Conservation (phyloP, 2,113 vertebrate genomes). For the Chaetorhynchus papuensis region DNA sequence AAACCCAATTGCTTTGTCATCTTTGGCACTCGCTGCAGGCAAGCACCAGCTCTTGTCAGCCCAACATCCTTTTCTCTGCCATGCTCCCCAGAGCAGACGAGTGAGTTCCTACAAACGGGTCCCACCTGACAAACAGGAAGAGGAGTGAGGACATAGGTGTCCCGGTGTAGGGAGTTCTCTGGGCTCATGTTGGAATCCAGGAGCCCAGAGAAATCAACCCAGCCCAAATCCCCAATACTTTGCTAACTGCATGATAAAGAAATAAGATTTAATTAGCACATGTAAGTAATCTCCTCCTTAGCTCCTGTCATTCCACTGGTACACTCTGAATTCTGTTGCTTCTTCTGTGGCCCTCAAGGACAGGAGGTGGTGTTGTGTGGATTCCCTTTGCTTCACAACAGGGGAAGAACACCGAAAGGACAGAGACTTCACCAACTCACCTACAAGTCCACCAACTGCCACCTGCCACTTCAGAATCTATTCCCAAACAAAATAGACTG, state of each 20-base stretch:
- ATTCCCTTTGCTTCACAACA: not conserved
- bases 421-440: not conserved
- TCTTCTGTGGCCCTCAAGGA: not conserved
- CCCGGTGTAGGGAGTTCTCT: not conserved
- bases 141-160: not conserved
- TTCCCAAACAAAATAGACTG: not conserved
- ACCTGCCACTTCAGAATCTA: not conserved
- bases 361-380: not conserved
- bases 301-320: not conserved
- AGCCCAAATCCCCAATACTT: not conserved
- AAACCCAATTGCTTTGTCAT: not conserved
- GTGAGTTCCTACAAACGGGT: not conserved
- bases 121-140: not conserved
- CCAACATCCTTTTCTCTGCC: not conserved
- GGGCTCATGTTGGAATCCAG: not conserved
- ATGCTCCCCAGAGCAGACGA: not conserved
- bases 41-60: not conserved
- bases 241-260: not conserved
- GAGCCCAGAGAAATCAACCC: not conserved
- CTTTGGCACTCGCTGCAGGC: not conserved
- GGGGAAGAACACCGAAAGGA: not conserved
- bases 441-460: not conserved
- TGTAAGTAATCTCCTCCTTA: not conserved
- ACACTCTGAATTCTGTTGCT: not conserved
- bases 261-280: not conserved